Base-by-base conservation (phyloP, 2,888 invertebrate species). In the Hoplodrina ambigua region DNA sequence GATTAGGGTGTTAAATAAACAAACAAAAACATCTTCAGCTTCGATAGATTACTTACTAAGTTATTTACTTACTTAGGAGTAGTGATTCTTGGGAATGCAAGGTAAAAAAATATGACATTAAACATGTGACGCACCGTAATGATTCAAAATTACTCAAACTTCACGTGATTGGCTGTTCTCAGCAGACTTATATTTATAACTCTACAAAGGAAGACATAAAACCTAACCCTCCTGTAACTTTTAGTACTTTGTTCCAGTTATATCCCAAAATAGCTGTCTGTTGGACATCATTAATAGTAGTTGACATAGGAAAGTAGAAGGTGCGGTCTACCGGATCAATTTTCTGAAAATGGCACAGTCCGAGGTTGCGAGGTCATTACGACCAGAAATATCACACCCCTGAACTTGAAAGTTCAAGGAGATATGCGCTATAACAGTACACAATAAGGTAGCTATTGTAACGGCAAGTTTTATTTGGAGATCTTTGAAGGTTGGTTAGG, bases 341-440 rank as follows among this genome's bases (percentile, higher is more conserved):
- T 91, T 88, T 81, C 85, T 83, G 86, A 85, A 91, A 93, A 93
- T 90, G 89, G 89, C 92, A 90, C 87, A 87, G 80, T 85, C 85
- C 83, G 87, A 90, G 90, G 88, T 86, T 83, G 88, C 82, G 87
- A 87, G 92, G 92, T 91, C 91, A 87, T 77, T 83, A 80, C 86
- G 81, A 76, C 82, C 82, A 84, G 67, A 80, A 80, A 81, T 78
- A 78, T 72, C 73, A 75, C 72, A 71, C 46, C 78, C 60, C 66
- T 80, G 76, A 82, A 80, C 84, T 85, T 80, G 65, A 60, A 63
- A 64, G 56, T 60, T 71, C 75, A 64, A 78, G 67, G 67, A 37
- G 46, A 77, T 72, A 66, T 80, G 58, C 50, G 37, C 80, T 72
- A 57, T 87, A 76, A 54, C 52, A 49, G 63, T 30, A 73, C 25